Evolutionary conservation across 2,797 vertebrate species (phyloP).

Genomic region (Coregonus ussuriensis): DNA sequence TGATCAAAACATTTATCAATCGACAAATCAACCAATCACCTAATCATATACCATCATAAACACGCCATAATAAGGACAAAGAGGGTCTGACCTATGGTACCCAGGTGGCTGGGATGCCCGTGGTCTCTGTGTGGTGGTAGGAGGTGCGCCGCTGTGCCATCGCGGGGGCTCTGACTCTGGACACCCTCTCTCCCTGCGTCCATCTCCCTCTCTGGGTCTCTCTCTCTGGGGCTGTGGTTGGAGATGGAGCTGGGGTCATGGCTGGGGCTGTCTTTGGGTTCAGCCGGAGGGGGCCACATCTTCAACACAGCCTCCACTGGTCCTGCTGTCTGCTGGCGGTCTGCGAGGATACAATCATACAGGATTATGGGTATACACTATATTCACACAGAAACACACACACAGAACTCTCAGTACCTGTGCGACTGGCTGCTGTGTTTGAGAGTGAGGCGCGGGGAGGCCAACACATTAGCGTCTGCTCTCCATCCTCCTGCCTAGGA

Average conservation of each 20-base stretch:
- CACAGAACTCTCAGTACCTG: slow-evolving; percentile 45
- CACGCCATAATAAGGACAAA: not conserved
- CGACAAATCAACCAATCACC: not conserved
- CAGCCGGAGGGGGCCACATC: slow-evolving; percentile 79
- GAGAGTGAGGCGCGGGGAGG: slow-evolving; percentile 69
- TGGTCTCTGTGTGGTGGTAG: slow-evolving; percentile 18
- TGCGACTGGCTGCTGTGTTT: slow-evolving; percentile 42
- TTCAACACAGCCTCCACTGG: slow-evolving; percentile 72
- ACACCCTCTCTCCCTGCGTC: slow-evolving; percentile 8
- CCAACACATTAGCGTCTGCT: slow-evolving; percentile 71
- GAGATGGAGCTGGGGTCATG: not conserved
- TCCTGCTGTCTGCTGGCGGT: slow-evolving; percentile 34
- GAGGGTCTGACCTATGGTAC: slow-evolving; percentile 43
- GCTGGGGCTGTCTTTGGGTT: slow-evolving; percentile 51
- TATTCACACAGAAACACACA: not conserved
- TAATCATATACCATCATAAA: not conserved
- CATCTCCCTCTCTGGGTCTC: slow-evolving; percentile 25
- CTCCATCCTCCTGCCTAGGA: slow-evolving; percentile 51
- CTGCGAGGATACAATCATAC: not conserved
- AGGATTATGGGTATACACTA: not conserved
- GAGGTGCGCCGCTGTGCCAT: slow-evolving; percentile 30
- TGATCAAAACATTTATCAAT: no score
- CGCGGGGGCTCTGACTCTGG: slow-evolving; percentile 31
- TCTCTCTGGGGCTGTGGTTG: slow-evolving; percentile 30
- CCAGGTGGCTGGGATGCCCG: slow-evolving; percentile 23